Percentiles rank a stretch among this genome's conserved stretches.
phyloP scores from a whole-genome alignment of 2,113 vertebrate species.

The Benitochromis conjunctus region DNA sequence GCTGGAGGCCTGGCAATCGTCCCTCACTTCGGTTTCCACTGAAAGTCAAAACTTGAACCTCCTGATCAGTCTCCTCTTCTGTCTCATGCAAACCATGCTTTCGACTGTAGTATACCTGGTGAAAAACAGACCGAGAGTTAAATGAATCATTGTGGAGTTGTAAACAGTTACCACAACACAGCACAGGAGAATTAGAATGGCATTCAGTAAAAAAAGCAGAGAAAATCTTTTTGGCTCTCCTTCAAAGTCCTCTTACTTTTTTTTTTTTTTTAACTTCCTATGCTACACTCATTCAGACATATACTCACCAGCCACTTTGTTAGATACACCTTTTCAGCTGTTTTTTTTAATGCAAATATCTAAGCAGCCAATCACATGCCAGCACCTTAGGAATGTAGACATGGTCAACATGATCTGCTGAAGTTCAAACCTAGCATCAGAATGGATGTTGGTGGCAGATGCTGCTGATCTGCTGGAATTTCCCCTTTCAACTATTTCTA shows the following conservation, averaged over 20 bases:
- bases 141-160: not conserved
- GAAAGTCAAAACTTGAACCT: conserved; percentile 83
- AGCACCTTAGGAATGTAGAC: not conserved
- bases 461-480: not conserved
- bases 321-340: not conserved
- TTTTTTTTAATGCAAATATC: not conserved
- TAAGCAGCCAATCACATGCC: not conserved
- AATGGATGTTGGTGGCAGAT: not conserved
- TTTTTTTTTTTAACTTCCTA: not conserved
- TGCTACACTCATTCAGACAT: not conserved
- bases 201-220: not conserved
- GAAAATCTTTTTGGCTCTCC: not conserved
- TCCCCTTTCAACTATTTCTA: not conserved
- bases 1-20: conserved; percentile 83
- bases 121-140: not conserved
- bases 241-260: not conserved
- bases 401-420: not conserved
- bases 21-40: conserved; percentile 83
- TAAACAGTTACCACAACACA: not conserved
- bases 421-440: not conserved
- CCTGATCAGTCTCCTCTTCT: conserved; percentile 71
- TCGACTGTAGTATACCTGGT: conserved; percentile 87
- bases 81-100: conserved; percentile 73
- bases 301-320: not conserved
- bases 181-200: not conserved